Percentiles rank a stretch among this genome's conserved stretches.
Evolutionary conservation across 2,113 vertebrate species (phyloP).

Genomic region (Stigmatopora nigra): DNA sequence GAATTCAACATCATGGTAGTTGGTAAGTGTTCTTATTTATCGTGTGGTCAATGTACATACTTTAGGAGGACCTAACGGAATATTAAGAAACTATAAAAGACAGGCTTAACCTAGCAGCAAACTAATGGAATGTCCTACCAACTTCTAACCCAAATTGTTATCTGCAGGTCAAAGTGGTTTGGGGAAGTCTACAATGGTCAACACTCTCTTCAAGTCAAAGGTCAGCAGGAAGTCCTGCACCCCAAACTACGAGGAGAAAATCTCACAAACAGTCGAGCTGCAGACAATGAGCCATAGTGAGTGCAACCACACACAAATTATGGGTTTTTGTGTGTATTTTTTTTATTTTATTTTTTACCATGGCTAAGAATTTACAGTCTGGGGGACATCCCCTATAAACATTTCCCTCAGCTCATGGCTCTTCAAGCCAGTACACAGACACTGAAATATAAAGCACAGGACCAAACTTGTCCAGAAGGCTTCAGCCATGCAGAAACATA

Average conservation of each 20-base stretch:
- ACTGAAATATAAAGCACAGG: background rate
- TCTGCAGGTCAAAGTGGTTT: conserved; percentile 87
- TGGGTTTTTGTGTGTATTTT: conserved; percentile 4
- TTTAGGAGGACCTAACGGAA: too few species aligned
- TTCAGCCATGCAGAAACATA: background rate
- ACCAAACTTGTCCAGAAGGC: background rate
- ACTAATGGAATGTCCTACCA: background rate
- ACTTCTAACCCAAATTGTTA: conserved; percentile 7
- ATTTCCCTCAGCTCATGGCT: conserved; percentile 12
- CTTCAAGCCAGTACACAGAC: background rate
- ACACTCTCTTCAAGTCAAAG: conserved; percentile 95
- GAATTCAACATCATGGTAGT: conserved; percentile 99
- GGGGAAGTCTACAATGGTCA: conserved; percentile 95
- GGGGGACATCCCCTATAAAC: conserved; percentile 28
- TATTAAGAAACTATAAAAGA: too few species aligned
- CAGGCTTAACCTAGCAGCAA: too few species aligned
- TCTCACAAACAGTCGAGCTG: conserved; percentile 81
- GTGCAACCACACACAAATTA: conserved; percentile 21
- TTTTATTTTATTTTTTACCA: conserved; percentile 11
- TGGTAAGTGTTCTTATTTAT: conserved; percentile 69
- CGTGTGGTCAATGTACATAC: background rate
- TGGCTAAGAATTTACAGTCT: conserved; percentile 10
- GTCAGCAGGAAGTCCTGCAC: conserved; percentile 78
- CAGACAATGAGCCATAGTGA: conserved; percentile 84
- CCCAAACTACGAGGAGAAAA: conserved; percentile 63